phyloP scores from a whole-genome alignment of 2,113 vertebrate species.

The Ameiurus melas region DNA sequence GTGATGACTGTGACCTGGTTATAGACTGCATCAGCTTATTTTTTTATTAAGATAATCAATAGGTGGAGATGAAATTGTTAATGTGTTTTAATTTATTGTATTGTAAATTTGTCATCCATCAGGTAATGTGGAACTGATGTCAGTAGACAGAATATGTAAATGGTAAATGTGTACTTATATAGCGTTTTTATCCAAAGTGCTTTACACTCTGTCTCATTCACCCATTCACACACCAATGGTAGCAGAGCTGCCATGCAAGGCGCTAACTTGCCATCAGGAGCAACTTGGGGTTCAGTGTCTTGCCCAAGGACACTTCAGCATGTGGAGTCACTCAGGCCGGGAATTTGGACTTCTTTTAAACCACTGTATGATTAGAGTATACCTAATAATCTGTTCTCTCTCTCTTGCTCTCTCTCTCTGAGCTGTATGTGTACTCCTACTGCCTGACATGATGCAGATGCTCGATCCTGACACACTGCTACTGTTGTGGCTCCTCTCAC shows the following conservation, averaged over 20 bases:
- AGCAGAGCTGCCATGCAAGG: too few relatives aligned
- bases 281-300: too few relatives aligned
- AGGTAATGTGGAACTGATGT: constrained; percentile 11
- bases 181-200: too few relatives aligned
- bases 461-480: not conserved
- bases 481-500: not conserved
- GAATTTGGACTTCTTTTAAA: not conserved
- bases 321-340: too few relatives aligned
- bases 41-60: not conserved
- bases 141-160: constrained; percentile 44
- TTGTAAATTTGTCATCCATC: too few relatives aligned
- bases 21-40: not conserved
- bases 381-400: not conserved
- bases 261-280: too few relatives aligned
- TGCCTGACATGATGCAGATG: not conserved
- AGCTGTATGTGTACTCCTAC: not conserved
- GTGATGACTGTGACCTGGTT: not conserved
- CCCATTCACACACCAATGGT: too few relatives aligned
- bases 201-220: too few relatives aligned
- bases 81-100: not conserved
- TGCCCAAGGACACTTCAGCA: too few relatives aligned
- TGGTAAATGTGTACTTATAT: too few relatives aligned
- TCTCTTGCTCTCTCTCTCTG: constrained; percentile 1
- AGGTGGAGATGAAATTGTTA: not conserved
- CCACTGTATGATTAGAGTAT: not conserved